Conservation (phyloP, 2,113 vertebrate species). For the Pelodiscus sinensis region DNA sequence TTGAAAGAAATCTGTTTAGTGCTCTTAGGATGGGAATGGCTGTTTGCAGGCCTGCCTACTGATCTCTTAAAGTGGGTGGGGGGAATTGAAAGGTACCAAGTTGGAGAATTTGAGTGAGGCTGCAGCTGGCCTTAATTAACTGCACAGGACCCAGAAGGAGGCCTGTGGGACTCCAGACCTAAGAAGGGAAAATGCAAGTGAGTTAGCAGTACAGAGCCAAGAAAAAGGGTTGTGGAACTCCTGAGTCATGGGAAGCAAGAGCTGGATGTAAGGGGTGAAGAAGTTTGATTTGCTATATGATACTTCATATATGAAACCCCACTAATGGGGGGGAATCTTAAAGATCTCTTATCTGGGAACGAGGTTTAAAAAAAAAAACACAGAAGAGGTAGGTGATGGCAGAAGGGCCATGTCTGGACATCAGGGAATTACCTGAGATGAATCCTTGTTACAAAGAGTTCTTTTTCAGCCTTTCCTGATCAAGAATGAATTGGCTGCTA, state of each 20-base stretch:
- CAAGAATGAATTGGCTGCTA: not conserved
- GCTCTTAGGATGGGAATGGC: not conserved
- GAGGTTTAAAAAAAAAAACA: not conserved
- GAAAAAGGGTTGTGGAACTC: not conserved
- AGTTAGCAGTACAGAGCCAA: not conserved
- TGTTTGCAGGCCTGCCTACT: not conserved
- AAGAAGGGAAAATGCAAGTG: not conserved
- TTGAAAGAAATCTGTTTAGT: not conserved
- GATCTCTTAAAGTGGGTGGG: not conserved
- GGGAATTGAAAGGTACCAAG: not conserved
- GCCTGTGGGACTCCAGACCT: not conserved
- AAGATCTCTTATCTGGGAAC: not conserved
- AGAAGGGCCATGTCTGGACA: not conserved
- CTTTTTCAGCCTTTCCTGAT: not conserved
- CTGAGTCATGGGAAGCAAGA: not conserved
- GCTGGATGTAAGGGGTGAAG: not conserved
- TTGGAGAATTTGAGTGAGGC: not conserved
- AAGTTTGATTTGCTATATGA: not conserved
- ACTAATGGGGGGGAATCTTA: not conserved
- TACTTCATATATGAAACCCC: not conserved
- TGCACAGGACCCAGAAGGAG: not conserved
- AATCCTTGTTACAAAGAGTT: not conserved
- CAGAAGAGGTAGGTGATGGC: not conserved
- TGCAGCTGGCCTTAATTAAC: not conserved
- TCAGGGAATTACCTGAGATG: not conserved